Conservation (phyloP, 2,888 invertebrate genomes). For the Rhingia campestris region DNA sequence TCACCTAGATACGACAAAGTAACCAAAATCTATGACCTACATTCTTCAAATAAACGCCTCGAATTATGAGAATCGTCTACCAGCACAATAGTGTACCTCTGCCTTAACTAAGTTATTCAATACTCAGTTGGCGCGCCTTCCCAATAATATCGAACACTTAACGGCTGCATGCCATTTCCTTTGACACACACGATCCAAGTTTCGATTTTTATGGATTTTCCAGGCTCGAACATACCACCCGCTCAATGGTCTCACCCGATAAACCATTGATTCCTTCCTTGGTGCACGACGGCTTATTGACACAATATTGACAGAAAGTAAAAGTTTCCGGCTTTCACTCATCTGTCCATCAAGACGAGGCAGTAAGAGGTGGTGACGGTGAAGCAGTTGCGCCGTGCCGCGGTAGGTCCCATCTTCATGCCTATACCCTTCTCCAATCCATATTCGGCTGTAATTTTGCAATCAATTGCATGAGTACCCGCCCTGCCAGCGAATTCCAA, state of each 20-base stretch:
- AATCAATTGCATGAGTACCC: constrained; percentile 58
- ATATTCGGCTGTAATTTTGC: constrained; percentile 56
- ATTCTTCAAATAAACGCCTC: constrained; percentile 34
- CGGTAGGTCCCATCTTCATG: neutral
- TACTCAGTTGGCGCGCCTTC: constrained; percentile 24
- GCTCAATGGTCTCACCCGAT: neutral
- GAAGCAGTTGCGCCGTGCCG: constrained; percentile 28
- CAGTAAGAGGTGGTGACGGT: neutral
- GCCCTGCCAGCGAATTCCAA: constrained; percentile 54
- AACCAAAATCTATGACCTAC: constrained; percentile 43
- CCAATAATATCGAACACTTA: constrained; percentile 50
- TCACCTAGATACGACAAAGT: constrained; percentile 18
- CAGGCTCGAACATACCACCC: neutral
- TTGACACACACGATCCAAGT: constrained; percentile 47
- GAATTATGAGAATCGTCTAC: constrained; percentile 36
- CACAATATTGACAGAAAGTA: constrained; percentile 81
- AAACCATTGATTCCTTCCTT: constrained; percentile 55
- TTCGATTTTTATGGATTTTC: constrained; percentile 59
- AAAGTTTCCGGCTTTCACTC: constrained; percentile 75
- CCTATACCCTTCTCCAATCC: constrained; percentile 7
- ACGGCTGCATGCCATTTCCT: constrained; percentile 24
- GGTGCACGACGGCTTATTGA: constrained; percentile 77
- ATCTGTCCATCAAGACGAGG: constrained; percentile 58
- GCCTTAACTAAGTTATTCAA: constrained; percentile 48
- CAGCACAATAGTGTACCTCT: neutral